Base-by-base conservation (phyloP, 2,888 invertebrate species). In the Bellardia bayeri region DNA sequence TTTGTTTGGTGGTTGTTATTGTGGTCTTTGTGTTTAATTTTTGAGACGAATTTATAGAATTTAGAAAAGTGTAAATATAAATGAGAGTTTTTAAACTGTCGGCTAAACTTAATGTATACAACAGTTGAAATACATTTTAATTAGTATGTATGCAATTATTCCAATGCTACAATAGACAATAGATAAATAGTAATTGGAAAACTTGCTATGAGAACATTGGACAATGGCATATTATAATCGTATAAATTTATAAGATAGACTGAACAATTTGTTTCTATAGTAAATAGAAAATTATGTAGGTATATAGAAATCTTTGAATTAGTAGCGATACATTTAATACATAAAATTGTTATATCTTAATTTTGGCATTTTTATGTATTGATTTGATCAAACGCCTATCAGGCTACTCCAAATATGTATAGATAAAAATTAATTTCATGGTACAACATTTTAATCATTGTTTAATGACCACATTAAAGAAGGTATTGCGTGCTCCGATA, bases 11-110 rank as follows among this genome's bases (percentile, higher is more conserved):
- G 78, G 78, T 79, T 66, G 78, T 72, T 51, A 37, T 61, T 84
- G 66, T 72, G 79, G 71, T 69, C 56, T 78, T 78, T 83, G 45
- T 33, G 14, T 76, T 82, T 54, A 63, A 71, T 63, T 71, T 83
- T 71, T 45, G 30, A 75, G 61, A 63, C 69, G 64, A 75, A 23
- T 45, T 61, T 69, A 54, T 76, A 56, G 9, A 58, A 82, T 82
- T 69, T 51, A 42, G 54, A 68, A 23, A 49, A n/a, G 13, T 45
- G 51, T 30, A 33, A 6, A 64, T 63, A 69, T 64, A 63, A 69
- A 76, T 63, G 51, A 7, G 58, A 68, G 58, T 66, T 80, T 9
- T 68, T 30, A 33, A 61, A 80, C 49, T 49, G 30, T 33, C 16
- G 54, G 63, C 71, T 33, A 63, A 71, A 61, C 14, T 81, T 54